Percentiles rank a stretch among this genome's conserved stretches.
phyloP scores from a whole-genome alignment of 2,113 vertebrate species.

The Urocolius indicus region DNA sequence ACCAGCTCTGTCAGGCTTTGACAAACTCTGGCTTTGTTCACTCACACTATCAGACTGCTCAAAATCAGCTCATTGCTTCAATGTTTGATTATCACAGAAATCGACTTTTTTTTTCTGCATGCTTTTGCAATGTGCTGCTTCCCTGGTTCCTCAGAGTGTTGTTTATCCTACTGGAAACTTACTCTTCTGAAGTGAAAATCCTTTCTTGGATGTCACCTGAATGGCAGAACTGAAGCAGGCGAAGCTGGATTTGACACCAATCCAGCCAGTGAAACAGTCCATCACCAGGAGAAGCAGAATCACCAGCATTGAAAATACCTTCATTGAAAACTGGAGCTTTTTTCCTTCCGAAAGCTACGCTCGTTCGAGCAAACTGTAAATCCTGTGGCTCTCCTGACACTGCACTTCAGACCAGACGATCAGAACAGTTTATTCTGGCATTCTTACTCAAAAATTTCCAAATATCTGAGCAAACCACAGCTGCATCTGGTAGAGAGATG shows the following conservation, averaged over 20 bases:
- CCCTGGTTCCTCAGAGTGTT: neutral
- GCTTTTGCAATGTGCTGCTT: neutral
- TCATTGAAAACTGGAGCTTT: neutral
- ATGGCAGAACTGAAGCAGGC: neutral
- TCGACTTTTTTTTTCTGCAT: neutral
- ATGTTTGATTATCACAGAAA: neutral
- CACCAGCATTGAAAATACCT: neutral
- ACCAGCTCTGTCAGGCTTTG: neutral
- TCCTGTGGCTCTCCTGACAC: neutral
- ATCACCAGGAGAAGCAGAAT: neutral
- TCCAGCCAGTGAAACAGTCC: neutral
- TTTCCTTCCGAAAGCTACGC: neutral
- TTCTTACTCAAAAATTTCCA: neutral
- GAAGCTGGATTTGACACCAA: neutral
- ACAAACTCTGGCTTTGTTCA: neutral
- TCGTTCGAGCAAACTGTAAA: neutral
- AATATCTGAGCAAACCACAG: neutral
- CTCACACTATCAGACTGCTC: neutral
- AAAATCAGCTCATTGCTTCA: neutral
- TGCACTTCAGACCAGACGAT: neutral
- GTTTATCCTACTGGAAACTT: neutral
- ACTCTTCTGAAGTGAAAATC: neutral
- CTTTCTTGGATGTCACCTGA: neutral
- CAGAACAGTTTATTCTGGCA: neutral
- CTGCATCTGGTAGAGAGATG: neutral